Evolutionary conservation across 2,113 vertebrate genomes (phyloP).

Genomic region (Bufo bufo): DNA sequence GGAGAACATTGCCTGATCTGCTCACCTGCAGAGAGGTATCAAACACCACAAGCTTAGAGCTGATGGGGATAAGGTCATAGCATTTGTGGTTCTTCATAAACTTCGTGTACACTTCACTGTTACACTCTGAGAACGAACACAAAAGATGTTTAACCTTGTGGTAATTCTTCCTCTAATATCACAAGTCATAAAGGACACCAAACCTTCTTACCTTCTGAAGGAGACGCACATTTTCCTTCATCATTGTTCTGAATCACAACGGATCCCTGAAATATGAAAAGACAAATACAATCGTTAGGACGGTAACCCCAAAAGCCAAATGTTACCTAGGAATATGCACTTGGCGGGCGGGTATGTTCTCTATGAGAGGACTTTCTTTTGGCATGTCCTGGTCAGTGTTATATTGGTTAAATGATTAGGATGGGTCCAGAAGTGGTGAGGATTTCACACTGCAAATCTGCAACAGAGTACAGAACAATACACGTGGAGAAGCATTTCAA

Average conservation of each 20-base stretch:
- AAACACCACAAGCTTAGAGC: conserved; percentile 97
- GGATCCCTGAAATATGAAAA: conserved; percentile 70
- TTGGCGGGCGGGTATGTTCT: not conserved
- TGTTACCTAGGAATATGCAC: too few species aligned
- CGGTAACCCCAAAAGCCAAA: too few species aligned
- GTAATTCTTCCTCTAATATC: not conserved
- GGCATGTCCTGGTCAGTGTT: too few species aligned
- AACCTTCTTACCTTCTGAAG: conserved; percentile 31
- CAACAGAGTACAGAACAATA: too few species aligned
- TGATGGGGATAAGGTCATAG: conserved; percentile 96
- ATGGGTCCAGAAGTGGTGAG: too few species aligned
- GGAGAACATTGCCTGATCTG: not conserved
- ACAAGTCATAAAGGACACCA: not conserved
- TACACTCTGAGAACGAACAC: conserved; percentile 68
- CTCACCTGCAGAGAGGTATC: conserved; percentile 94
- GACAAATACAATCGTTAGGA: not conserved
- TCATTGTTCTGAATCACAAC: conserved; percentile 50
- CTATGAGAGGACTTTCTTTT: not conserved
- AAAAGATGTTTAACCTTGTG: not conserved
- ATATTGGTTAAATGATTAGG: too few species aligned
- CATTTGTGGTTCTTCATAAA: conserved; percentile 98
- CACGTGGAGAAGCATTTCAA: too few species aligned
- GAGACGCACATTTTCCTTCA: conserved; percentile 27
- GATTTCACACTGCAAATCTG: too few species aligned
- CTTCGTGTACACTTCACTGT: conserved; percentile 81